Base-by-base conservation (phyloP, 2,113 vertebrate species). In the Rhipidura dahli region DNA sequence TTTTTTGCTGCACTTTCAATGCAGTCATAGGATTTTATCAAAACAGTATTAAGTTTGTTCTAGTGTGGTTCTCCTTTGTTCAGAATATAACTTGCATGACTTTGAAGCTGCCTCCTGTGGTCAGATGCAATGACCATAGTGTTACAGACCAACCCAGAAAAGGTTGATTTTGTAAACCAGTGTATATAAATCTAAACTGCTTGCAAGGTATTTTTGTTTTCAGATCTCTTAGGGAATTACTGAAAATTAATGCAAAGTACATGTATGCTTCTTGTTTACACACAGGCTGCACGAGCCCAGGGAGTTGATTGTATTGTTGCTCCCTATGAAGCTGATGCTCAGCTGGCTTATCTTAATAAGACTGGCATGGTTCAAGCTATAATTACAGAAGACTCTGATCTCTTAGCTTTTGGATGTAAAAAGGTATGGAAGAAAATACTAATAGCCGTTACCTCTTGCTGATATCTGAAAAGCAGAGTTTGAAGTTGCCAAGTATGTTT, bases 241-340 rank as follows among this genome's bases (percentile, higher is more conserved):
- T 78, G 61, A 42, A 63, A 89, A 89, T 21, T 39, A 21, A 63
- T 64, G 33, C n/a, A 10, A 65, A 77, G 16, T 75, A 26, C 31
- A 57, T 60, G 31, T 60, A 2, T 81, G 64, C 47, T 37, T 83
- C 39, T 86, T 76, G 6, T 79, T 93, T 73, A 10, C 28, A 19
- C 83, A 5, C 93, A 99, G 99, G 98, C 97, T 66, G 99, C 99
- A 3, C 97, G 99, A 88, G 87, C 93, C 2, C 98, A 98, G 71
- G 99, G 98, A 5, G 98, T 99, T 63, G 99, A 99, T 72, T 99
- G 99, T 72, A 91, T 99, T 12, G 99, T 99, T 92, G 99, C 99
- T 53, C 99, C 99, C 0, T 99, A 99, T n/a, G 99, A 99, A 98
- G 99, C 99, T 2, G 99, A 99, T 85, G 99, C 99, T 39, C 99